Base-by-base conservation (phyloP, 2,797 vertebrate genomes). In the Megalops cyprinoides region DNA sequence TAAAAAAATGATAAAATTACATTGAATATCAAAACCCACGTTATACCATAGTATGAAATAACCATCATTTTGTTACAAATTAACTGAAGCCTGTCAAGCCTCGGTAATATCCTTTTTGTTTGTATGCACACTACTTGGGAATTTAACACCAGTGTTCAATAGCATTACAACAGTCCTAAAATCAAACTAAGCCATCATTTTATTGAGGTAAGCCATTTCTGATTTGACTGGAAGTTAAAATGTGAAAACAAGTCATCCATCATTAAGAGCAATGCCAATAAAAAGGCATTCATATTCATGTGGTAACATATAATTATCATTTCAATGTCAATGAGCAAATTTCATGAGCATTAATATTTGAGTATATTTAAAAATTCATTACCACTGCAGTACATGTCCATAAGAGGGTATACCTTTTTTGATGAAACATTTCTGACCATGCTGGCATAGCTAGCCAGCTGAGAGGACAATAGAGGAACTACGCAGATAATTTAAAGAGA, bases 41-140 rank as follows among this genome's bases (percentile, higher is more conserved):
- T 56, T 10, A 69, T 14, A 69, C 15, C 65, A 69, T 39, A 37
- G 39, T 31, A 44, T 71, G 42, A 10, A 7, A 42, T 71, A 42
- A n/a, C 18, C 67, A 71, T 62, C 34, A 37, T 44, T 71, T n/a
- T 2, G 18, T 9, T n/a, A 14, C 31, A 71, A 6, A 31, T 65
- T 65, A 65, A 69, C 20, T 44, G 67, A 71, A 8, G 37, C 67
- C 39, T 71, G n/a, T 42, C 71, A 71, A 71, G 44, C 20, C 37
- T 42, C 67, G 12, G 53, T 15, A 53, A 1, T 18, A 53, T 14
- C 14, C 18, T 14, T 42, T 42, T 71, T 67, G 20, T 71, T 42
- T 23, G 67, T 44, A 37, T 20, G 39, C 20, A 42, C 20, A 44
- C 67, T 39, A 44, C n/a, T 23, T 42, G 67, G 67, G 67, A 23